A percentile compares a stretch with the other conserved stretches of the same genome.
These are phyloP conservation scores for Helicolenus hilgendorfi DNA, from an alignment of 2,797 vertebrate species.

Conservation along the genomic window DNA sequence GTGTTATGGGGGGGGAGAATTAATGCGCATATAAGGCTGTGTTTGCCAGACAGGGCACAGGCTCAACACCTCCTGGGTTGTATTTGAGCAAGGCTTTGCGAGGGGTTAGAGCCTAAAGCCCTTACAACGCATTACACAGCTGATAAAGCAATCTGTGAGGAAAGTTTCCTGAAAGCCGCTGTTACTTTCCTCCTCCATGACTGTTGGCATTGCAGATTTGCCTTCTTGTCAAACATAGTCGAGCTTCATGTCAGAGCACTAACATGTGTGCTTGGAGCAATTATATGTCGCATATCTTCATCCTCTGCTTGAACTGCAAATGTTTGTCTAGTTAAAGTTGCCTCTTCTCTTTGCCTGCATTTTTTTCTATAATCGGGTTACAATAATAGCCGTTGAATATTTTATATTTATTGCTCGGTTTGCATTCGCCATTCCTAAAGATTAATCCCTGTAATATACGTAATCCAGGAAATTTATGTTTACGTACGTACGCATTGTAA, in stretches of 20 bases:
- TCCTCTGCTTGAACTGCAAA: slow-evolving; percentile 27
- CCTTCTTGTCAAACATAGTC: slow-evolving; percentile 77
- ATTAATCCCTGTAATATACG: neutral
- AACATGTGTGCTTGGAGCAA: slow-evolving; percentile 48
- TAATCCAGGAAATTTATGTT: neutral
- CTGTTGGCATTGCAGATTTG: slow-evolving; percentile 72
- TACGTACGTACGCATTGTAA: neutral
- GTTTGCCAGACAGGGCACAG: slow-evolving; percentile 84
- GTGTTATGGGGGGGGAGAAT: slow-evolving; percentile 76
- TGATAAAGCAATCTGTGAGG: slow-evolving; percentile 84
- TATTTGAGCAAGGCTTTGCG: slow-evolving; percentile 88
- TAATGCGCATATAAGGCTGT: slow-evolving; percentile 77
- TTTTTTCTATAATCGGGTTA: neutral
- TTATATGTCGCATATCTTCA: slow-evolving; percentile 25
- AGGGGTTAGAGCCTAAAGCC: slow-evolving; percentile 84
- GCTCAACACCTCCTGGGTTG: slow-evolving; percentile 87
- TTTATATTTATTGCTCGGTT: neutral
- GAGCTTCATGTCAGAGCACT: slow-evolving; percentile 59
- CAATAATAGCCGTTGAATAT: neutral
- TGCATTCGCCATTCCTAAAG: neutral
- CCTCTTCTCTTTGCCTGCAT: neutral
- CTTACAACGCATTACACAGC: slow-evolving; percentile 83
- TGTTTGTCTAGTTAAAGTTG: slow-evolving; percentile 19
- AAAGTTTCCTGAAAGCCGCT: slow-evolving; percentile 69
- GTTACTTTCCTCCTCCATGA: slow-evolving; percentile 53